phyloP scores from a whole-genome alignment of 2,888 invertebrate species.

The Callinectes sapidus region DNA sequence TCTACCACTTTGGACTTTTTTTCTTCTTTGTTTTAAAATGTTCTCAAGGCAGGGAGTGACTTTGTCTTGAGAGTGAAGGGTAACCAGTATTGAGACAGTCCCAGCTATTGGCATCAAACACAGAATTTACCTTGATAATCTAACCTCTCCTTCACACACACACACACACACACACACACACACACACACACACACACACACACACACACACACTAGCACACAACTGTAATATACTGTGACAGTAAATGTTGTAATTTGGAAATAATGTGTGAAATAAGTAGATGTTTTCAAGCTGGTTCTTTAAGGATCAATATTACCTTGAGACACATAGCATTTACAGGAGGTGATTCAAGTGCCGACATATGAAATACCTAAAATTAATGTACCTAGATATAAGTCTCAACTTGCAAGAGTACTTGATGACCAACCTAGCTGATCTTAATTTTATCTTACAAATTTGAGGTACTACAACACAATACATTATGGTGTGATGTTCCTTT shows the following conservation, averaged over 20 bases:
- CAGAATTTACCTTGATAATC: not conserved
- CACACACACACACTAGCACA: conserved; percentile 1
- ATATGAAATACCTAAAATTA: conserved; percentile 16
- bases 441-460: conserved; percentile 35
- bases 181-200: conserved; percentile 39
- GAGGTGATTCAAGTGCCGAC: conserved; percentile 37
- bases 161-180: conserved; percentile 45
- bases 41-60: not conserved
- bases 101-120: conserved; percentile 9
- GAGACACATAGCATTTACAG: conserved; percentile 34
- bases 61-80: conserved; percentile 21
- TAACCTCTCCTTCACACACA: conserved; percentile 22
- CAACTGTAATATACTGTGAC: conserved; percentile 2
- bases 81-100: conserved; percentile 8
- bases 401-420: not conserved
- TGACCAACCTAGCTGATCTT: conserved; percentile 22
- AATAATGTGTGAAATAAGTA: conserved; percentile 34
- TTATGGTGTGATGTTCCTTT: conserved; percentile 47
- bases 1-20: not conserved
- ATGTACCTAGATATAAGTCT: conserved; percentile 31
- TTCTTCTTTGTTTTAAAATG: not conserved
- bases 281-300: conserved; percentile 36
- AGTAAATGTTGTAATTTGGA: conserved; percentile 33
- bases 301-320: conserved; percentile 34
- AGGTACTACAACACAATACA: conserved; percentile 38